These are phyloP conservation scores for Bubalus kerabau DNA, from an alignment of 2,113 vertebrate species.

Conservation along the genomic window DNA sequence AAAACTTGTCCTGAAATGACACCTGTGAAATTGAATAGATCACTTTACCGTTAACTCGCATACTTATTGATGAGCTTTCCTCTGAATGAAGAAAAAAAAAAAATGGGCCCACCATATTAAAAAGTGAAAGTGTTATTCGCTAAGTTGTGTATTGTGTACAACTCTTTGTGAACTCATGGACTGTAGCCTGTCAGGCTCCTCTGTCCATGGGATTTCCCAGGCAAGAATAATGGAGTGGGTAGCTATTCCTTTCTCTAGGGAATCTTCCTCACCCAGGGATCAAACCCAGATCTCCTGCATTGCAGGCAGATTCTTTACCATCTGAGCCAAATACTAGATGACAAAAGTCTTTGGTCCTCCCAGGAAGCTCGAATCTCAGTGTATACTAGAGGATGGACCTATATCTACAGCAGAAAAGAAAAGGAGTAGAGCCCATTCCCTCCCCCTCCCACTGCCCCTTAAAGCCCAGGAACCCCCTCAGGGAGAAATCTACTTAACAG, in stretches of 20 bases:
- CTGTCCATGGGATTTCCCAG: neutral
- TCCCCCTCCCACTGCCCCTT: neutral
- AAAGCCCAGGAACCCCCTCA: neutral
- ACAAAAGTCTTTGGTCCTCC: neutral
- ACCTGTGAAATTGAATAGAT: constrained; percentile 11
- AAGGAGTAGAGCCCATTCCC: neutral
- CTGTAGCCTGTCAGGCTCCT: neutral
- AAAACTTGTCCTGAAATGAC: neutral
- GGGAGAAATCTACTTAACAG: neutral
- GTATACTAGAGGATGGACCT: neutral
- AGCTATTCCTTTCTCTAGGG: neutral
- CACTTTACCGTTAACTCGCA: neutral
- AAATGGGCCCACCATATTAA: neutral
- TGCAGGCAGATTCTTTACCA: neutral
- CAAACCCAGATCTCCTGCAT: neutral
- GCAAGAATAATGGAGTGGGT: neutral
- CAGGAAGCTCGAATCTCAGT: neutral
- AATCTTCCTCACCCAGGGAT: neutral
- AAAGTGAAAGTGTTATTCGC: neutral
- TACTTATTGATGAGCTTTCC: neutral
- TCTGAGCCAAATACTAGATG: neutral
- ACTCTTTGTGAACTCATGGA: neutral
- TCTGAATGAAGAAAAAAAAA: neutral
- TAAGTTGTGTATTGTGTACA: neutral
- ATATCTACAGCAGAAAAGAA: neutral